Evolutionary conservation across 2,113 vertebrate genomes (phyloP), one percentile per base, ranked within the genome.

Genomic region (Mola mola): DNA sequence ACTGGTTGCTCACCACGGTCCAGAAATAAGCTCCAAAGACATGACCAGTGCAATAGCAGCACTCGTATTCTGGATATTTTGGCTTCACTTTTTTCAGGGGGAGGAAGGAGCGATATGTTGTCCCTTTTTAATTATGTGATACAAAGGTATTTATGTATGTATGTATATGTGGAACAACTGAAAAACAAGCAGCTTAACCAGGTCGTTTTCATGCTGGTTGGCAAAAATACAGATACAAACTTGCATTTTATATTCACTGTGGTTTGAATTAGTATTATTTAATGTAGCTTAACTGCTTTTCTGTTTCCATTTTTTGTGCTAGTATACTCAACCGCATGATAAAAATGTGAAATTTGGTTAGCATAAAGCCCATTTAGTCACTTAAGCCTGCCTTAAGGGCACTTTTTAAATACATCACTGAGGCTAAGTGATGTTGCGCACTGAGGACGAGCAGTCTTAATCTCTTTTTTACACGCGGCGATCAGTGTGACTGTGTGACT

Each of bases 401-500:
- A 16, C 34, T 51, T 34, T 13, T 1, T 56, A 19, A 65, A 58
- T 13, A 29, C 0, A 26, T 63, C 43, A 72, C 41, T 34, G 36
- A 57, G 49, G 48, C 29, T 12, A 13, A 0, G 22, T 34, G 31
- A 51, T 36, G 21, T 40, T 51, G 44, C 51, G 49, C 8, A 78
- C 26, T 29, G 42, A 59, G 41, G 48, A 75, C 25, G 65, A 75
- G 51, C 50, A 63, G 65, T 50, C 67, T 24, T 12, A 8, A 26
- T 60, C 59, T 29, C 41, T 40, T 47, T 50, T 20, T 9, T 34
- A 29, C 63, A 72, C 72, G 50, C 51, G 42, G 75, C 60, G 72
- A 77, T 64, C 63, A 64, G 66, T 17, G 78, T 6, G 62, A 66
- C 56, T 58, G 50, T 28, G 36, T 13, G 17, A 42, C 20, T 52